Conservation (phyloP, 2,797 vertebrate species). For the Periophthalmus magnuspinnatus region DNA sequence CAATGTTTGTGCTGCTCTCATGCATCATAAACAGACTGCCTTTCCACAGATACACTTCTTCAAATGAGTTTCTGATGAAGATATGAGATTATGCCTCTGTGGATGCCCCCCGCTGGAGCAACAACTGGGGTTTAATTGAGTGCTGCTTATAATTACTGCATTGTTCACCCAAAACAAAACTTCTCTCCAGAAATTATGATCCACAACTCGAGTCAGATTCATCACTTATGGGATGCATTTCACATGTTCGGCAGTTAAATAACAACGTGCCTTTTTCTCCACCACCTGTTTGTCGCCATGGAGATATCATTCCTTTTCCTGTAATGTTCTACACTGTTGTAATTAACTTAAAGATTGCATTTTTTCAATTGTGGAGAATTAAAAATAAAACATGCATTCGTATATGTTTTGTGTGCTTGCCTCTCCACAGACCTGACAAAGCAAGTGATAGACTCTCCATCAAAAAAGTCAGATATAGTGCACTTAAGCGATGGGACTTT, state of each 20-base stretch:
- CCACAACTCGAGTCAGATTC: slow-evolving; percentile 13
- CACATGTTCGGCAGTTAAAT: not conserved
- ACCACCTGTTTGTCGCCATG: not conserved
- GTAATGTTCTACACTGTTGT: no score
- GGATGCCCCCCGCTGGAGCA: slow-evolving; percentile 12
- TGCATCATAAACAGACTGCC: slow-evolving; percentile 13
- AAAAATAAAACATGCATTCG: no score
- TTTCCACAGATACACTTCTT: slow-evolving; percentile 9
- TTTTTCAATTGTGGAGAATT: no score
- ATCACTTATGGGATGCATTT: slow-evolving; percentile 10
- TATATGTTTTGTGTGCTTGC: no score
- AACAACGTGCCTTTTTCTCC: not conserved
- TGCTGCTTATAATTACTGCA: slow-evolving; percentile 11
- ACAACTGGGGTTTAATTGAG: slow-evolving; percentile 15
- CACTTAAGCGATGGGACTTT: no score
- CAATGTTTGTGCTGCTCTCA: not conserved
- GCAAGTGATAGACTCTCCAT: not conserved
- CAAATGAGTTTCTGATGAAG: slow-evolving; percentile 25
- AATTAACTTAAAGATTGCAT: no score
- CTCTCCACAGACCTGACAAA: not conserved
- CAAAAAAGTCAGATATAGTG: not conserved
- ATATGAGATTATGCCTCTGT: slow-evolving; percentile 23
- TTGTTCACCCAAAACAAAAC: slow-evolving; percentile 20
- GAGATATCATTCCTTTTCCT: no score
- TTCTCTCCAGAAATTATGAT: not conserved